Base-by-base conservation (phyloP, 92 coral and sea anemone species). In the Porites cylindrica region DNA sequence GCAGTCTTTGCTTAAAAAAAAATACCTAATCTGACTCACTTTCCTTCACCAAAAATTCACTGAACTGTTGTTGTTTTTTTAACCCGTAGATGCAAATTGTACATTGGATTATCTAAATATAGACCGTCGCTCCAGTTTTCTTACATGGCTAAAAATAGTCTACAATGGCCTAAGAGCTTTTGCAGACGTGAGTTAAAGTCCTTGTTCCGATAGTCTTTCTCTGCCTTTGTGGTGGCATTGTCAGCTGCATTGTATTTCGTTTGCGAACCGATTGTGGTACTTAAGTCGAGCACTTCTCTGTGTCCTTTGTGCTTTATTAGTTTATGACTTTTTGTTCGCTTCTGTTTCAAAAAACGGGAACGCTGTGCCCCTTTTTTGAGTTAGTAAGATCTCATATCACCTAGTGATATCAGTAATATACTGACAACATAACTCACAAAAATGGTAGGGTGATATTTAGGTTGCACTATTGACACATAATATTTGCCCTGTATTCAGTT, bases 71-170 rank as follows among this genome's bases (percentile, higher is more conserved):
- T 16, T 78, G n/a, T 10, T 63, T 47, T 5, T 78, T 71, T 60
- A 23, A 66, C 52, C 24, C 23, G 14, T 43, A 56, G 65, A 32
- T 82, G 24, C 13, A 19, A 62, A 6, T 62, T 19, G 12, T 52
- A 5, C 47, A 38, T 38, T 38, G 47, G 61, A 1, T 18, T 70
- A 71, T 43, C 86, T 82, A 82, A 56, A 70, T 82, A 8, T 82
- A 70, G 78, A 81, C 68, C 29, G 59, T 1, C 70, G 29, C 12
- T 58, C 77, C 19, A 16, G 21, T 18, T 7, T 68, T 54, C 9
- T 53, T n/a, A 18, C 18, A 19, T 24, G 64, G 76, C 85, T 18
- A 68, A 82, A 60, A 82, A 82, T 82, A 82, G 11, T 53, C 50
- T 59, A 59, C 18, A 26, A 19, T 76, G 26, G 18, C 61, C n/a